Conservation (phyloP, 2,888 invertebrate genomes). For the Aradus depressus region DNA sequence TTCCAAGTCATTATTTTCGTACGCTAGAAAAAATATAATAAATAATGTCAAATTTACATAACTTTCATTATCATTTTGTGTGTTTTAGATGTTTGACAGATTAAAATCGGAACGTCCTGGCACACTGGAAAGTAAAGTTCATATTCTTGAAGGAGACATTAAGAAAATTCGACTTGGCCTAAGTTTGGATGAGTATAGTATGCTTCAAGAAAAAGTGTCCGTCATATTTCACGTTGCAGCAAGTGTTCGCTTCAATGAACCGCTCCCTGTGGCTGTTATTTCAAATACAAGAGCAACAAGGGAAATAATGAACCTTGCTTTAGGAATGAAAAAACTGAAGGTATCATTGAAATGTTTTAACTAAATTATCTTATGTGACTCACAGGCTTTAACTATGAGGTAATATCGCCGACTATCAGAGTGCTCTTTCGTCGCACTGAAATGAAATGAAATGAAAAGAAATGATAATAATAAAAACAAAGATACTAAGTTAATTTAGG, state of each 20-base stretch:
- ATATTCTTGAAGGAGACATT: slow-evolving; percentile 53
- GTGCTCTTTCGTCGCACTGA: too few relatives aligned
- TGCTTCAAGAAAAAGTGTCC: slow-evolving; percentile 24
- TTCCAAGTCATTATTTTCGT: background rate
- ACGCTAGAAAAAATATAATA: background rate
- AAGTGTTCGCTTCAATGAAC: slow-evolving; percentile 32
- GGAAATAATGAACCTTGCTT: slow-evolving; percentile 43
- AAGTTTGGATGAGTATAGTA: slow-evolving; percentile 38
- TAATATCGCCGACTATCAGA: too few relatives aligned
- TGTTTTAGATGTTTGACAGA: slow-evolving; percentile 48
- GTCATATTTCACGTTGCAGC: slow-evolving; percentile 33
- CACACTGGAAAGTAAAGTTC: slow-evolving; percentile 46
- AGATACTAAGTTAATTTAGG: too few relatives aligned
- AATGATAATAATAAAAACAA: too few relatives aligned
- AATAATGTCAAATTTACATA: background rate
- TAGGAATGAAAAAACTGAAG: slow-evolving; percentile 38
- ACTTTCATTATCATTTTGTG: too few relatives aligned
- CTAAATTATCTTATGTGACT: background rate
- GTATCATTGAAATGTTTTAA: slow-evolving; percentile 5
- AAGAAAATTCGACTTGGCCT: slow-evolving; percentile 46
- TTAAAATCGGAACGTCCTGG: slow-evolving; percentile 46
- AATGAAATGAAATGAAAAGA: too few relatives aligned
- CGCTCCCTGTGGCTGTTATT: slow-evolving; percentile 39
- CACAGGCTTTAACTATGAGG: background rate
- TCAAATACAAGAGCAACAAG: slow-evolving; percentile 50